These are phyloP conservation scores for Volucella bombylans DNA, from an alignment of 2,888 invertebrate species.

Conservation along the genomic window DNA sequence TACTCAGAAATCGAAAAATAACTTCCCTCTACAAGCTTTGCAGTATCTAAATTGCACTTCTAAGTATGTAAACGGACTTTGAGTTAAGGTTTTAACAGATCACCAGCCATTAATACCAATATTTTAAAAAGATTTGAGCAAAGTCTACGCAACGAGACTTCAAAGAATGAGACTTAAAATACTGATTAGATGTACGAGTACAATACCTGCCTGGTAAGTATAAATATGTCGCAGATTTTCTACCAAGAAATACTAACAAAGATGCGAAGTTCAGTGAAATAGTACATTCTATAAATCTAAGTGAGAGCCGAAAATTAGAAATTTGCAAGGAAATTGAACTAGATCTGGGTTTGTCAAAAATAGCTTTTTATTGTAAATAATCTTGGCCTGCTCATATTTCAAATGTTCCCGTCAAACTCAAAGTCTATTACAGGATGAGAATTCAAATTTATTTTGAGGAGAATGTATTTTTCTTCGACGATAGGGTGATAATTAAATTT, in stretches of 20 bases:
- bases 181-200: conserved; percentile 14
- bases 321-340: neutral
- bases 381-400: conserved; percentile 66
- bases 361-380: neutral
- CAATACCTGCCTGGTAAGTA: conserved; percentile 33
- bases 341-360: neutral
- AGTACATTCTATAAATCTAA: conserved; percentile 38
- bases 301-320: conserved; percentile 13
- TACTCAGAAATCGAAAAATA: conserved; percentile 50
- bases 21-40: conserved; percentile 22
- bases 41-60: too few species aligned
- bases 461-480: conserved; percentile 69
- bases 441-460: conserved; percentile 69
- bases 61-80: too few species aligned
- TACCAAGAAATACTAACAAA: conserved; percentile 81
- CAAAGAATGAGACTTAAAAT: conserved; percentile 48
- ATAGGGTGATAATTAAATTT: conserved; percentile 68
- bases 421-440: conserved; percentile 68
- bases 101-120: conserved; percentile 45
- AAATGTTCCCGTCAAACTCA: conserved; percentile 43
- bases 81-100: conserved; percentile 34
- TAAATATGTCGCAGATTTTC: conserved; percentile 80
- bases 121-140: too few species aligned
- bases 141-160: conserved; percentile 28
- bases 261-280: conserved; percentile 35